Base-by-base conservation (phyloP, 2,113 vertebrate genomes). In the Quiscalus mexicanus region DNA sequence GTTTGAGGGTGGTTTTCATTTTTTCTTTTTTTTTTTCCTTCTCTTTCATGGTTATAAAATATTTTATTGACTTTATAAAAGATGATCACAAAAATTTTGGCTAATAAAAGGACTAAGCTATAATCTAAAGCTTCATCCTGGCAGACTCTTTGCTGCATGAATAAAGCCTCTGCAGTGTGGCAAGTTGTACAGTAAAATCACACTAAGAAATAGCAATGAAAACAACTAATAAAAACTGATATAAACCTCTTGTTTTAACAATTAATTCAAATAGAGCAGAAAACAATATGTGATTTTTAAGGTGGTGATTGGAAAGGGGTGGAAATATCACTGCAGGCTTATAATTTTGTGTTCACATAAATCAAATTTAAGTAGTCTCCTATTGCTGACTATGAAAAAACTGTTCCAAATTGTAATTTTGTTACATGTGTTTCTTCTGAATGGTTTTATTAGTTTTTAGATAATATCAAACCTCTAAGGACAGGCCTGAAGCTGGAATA, bases 381-480 rank as follows among this genome's bases (percentile, higher is more conserved):
- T 85, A 62, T 62, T 91, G 62, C 87, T 87, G 70, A 76, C 70
- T 64, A 3, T 50, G 22, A 53, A 75, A 81, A 89, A 94, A 73
- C 31, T 44, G 73, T 87, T 90, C 79, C 59, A 59, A 74, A 49
- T 80, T 67, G 52, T 89, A 90, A 81, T 90, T 95, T 75, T 64
- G 56, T 55, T 87, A 23, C 1, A 0, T 68, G 31, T 67, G 31
- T 74, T 68, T 90, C 75, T 77, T 79, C 69, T 81, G 74, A 87
- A 60, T 42, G 35, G 27, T 92, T 93, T 93, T 94, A 78, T 93
- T 94, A 55, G 62, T 37, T 91, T 94, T 85, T 85, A 73, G 82
- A 65, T 77, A 95, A 88, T 65, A 74, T 18, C 42, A 58, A 70
- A 53, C 85, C 90, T 94, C 86, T 55, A 22, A 68, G 81, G 91